Percentiles rank a stretch among this genome's conserved stretches.
Evolutionary conservation across 2,113 vertebrate species (phyloP).

Genomic region (Barnardius zonarius): DNA sequence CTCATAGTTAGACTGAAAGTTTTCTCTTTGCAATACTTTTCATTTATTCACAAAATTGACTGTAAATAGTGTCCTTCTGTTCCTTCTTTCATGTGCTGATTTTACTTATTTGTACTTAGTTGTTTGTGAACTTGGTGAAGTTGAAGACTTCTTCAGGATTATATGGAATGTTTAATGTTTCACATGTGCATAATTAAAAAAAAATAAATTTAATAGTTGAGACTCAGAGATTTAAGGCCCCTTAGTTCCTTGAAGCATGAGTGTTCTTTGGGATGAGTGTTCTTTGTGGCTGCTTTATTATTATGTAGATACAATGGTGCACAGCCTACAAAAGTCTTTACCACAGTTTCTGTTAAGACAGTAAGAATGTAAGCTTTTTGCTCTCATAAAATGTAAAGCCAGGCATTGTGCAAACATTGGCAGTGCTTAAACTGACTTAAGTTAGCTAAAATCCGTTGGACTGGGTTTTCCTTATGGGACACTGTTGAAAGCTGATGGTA

Average conservation of each 20-base stretch:
- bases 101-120: not conserved
- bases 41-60: not conserved
- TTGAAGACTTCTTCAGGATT: not conserved
- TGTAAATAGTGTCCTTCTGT: not conserved
- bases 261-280: not conserved
- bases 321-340: not conserved
- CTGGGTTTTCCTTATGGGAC: not conserved
- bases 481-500: not conserved
- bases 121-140: not conserved
- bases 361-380: not conserved
- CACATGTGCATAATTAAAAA: not conserved
- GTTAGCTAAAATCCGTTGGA: not conserved
- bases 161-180: not conserved
- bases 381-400: not conserved
- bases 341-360: not conserved
- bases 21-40: not conserved
- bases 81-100: not conserved
- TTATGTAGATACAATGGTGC: not conserved
- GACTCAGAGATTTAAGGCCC: not conserved
- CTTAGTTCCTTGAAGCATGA: not conserved
- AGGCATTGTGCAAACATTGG: not conserved
- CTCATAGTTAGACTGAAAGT: not conserved
- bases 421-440: not conserved
- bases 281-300: not conserved
- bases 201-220: not conserved